Percentiles rank a stretch among this genome's conserved stretches.
Evolutionary conservation across 2,888 invertebrate genomes (phyloP).

Genomic region (Yponomeuta cagnagella): DNA sequence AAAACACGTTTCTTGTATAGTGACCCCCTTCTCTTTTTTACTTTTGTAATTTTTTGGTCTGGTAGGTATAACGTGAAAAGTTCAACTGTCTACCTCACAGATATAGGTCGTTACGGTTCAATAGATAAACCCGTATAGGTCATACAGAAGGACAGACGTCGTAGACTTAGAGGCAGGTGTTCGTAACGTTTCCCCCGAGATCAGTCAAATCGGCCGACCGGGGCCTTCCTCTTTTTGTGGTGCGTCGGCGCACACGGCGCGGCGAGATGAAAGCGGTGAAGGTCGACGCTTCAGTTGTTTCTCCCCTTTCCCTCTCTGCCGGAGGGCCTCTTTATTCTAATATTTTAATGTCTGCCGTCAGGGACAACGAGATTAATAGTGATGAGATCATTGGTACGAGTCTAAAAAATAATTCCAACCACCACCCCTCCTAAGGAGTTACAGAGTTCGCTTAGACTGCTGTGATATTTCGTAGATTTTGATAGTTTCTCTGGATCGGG

Average conservation of each 20-base stretch:
- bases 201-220: constrained; percentile 5
- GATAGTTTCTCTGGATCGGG: neutral
- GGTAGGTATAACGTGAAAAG: neutral
- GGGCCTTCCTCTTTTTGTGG: constrained; percentile 9
- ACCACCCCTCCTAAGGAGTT: no score
- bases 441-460: no score
- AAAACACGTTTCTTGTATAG: no score
- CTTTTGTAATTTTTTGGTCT: neutral
- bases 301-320: constrained; percentile 34
- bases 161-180: constrained; percentile 1
- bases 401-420: no score
- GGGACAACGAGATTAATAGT: no score
- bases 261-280: constrained; percentile 61
- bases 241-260: constrained; percentile 38
- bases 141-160: no score
- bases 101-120: no score
- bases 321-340: constrained; percentile 8
- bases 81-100: neutral
- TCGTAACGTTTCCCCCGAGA: neutral
- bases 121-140: no score
- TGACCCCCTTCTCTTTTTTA: no score
- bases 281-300: constrained; percentile 68
- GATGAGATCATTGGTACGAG: no score
- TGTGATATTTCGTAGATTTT: no score
- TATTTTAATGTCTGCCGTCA: neutral